Conservation (phyloP, 2,888 invertebrate genomes). For the Dendrolimus houi region DNA sequence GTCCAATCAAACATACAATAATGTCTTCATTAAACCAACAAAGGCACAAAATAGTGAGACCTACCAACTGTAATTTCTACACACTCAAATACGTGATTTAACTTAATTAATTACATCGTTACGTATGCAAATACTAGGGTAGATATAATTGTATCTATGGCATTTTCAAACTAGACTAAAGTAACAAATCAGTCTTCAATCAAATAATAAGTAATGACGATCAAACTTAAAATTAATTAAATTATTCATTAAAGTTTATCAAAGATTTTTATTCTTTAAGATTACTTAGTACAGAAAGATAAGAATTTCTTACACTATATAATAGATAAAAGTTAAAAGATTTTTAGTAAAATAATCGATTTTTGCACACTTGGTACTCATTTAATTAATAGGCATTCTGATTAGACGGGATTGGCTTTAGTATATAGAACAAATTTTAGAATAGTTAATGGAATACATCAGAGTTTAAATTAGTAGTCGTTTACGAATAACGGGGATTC, state of each 20-base stretch:
- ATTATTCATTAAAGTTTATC: slow-evolving; percentile 4
- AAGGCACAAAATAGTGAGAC: slow-evolving; percentile 70
- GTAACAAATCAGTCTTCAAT: slow-evolving; percentile 76
- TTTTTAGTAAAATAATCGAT: slow-evolving; percentile 7
- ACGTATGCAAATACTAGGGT: slow-evolving; percentile 49
- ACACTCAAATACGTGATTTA: slow-evolving; percentile 45
- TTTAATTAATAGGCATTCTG: no score
- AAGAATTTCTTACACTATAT: background rate
- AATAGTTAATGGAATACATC: slow-evolving; percentile 10
- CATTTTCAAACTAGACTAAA: slow-evolving; percentile 75
- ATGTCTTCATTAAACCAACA: slow-evolving; percentile 51
- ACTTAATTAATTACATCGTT: slow-evolving; percentile 42
- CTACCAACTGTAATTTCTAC: slow-evolving; percentile 52
- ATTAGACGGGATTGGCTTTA: no score
- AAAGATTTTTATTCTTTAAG: background rate
- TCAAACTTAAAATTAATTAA: slow-evolving; percentile 44
- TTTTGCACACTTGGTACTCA: slow-evolving; percentile 6
- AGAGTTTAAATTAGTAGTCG: slow-evolving; percentile 21
- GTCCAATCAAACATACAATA: slow-evolving; percentile 45
- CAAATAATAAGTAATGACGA: slow-evolving; percentile 57
- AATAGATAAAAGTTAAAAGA: background rate
- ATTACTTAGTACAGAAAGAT: background rate
- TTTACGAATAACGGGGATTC: slow-evolving; percentile 44
- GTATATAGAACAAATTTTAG: background rate
- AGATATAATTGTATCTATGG: slow-evolving; percentile 64